phyloP scores from a whole-genome alignment of 1,140 invertebrate species.

The Sinella curviseta region DNA sequence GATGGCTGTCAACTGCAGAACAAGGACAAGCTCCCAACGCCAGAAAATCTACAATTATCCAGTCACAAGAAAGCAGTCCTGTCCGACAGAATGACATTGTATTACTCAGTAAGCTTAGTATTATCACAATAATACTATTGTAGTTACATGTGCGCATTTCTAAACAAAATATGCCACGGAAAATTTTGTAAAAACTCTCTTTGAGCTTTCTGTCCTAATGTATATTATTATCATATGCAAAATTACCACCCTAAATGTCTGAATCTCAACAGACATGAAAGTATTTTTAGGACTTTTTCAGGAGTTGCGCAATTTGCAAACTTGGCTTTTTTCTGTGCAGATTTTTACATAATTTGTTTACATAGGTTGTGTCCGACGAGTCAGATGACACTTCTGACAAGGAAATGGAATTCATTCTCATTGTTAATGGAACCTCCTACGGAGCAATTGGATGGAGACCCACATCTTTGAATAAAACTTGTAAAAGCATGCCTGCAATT shows the following conservation, averaged over 20 bases:
- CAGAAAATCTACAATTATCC: constrained; percentile 35
- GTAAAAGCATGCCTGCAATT: constrained; percentile 33
- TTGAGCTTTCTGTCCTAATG: no score
- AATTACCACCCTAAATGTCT: no score
- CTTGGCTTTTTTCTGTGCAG: no score
- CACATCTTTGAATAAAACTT: constrained; percentile 33
- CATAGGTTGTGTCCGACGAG: not conserved
- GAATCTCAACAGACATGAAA: no score
- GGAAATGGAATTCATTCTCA: constrained; percentile 81
- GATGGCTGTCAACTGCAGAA: constrained; percentile 41
- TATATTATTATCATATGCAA: no score
- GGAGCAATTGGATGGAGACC: constrained; percentile 75
- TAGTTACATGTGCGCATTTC: not conserved
- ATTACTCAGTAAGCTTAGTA: constrained; percentile 35
- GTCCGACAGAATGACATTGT: constrained; percentile 44
- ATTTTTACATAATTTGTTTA: not conserved
- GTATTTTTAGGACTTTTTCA: no score
- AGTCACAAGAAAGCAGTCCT: constrained; percentile 43
- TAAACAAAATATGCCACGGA: not conserved
- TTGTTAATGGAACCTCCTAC: constrained; percentile 81
- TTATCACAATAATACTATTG: not conserved
- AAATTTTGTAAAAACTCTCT: no score
- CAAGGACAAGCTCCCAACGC: constrained; percentile 39
- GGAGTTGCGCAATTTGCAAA: no score
- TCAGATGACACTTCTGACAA: constrained; percentile 54